phyloP scores from a whole-genome alignment of 2,113 vertebrate species.

The Trogon melanurus region DNA sequence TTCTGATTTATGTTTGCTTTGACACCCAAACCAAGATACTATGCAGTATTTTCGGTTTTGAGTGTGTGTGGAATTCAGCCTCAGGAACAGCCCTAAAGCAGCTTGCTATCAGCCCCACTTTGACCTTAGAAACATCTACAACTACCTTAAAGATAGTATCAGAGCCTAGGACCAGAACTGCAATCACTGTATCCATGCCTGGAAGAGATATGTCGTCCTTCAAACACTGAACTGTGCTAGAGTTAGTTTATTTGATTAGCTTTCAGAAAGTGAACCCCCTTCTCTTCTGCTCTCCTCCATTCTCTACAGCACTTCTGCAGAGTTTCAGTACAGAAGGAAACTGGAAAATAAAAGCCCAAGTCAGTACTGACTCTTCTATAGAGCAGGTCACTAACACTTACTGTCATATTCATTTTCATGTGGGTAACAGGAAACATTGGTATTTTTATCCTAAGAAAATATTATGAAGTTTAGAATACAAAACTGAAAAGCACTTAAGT shows the following conservation, averaged over 20 bases:
- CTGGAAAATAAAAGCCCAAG: neutral
- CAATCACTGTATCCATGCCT: neutral
- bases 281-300: neutral
- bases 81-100: neutral
- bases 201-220: neutral
- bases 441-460: neutral
- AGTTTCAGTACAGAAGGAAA: neutral
- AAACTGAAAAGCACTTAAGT: neutral
- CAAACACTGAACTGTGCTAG: neutral
- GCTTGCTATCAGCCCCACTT: neutral
- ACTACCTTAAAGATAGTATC: neutral
- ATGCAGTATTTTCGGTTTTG: neutral
- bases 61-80: neutral
- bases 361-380: neutral
- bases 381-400: neutral
- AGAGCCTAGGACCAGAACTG: neutral
- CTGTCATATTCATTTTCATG: neutral
- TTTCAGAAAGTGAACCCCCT: neutral
- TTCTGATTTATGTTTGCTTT: neutral
- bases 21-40: neutral
- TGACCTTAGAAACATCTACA: neutral
- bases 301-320: neutral
- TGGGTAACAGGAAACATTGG: neutral
- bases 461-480: neutral
- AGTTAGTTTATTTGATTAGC: neutral